Conservation (phyloP, 1,140 invertebrate genomes). For the Frieseomelitta varia region DNA sequence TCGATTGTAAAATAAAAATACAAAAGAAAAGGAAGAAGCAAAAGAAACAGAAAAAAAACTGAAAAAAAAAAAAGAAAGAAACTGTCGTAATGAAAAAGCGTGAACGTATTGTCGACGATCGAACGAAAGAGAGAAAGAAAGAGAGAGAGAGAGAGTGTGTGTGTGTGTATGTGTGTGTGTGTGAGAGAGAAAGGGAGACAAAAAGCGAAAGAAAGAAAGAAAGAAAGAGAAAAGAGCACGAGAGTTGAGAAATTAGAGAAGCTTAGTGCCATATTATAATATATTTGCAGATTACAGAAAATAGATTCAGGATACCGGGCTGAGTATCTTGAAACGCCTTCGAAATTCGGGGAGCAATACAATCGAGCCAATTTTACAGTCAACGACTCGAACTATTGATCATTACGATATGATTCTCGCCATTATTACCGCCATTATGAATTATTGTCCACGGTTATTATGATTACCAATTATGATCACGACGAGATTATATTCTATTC, state of each 20-base stretch:
- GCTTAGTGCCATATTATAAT: constrained; percentile 22
- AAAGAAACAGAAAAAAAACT: background rate
- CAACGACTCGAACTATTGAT: constrained; percentile 41
- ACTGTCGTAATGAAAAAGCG: background rate
- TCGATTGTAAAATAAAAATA: background rate
- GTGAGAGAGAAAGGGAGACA: background rate
- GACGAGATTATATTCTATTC: constrained; percentile 30
- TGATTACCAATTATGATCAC: constrained; percentile 12
- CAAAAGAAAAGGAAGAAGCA: background rate
- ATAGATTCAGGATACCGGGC: background rate
- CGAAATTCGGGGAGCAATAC: constrained; percentile 48
- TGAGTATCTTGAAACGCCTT: constrained; percentile 23
- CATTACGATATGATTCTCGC: constrained; percentile 5
- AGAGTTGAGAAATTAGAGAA: constrained; percentile 13
- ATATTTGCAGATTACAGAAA: constrained; percentile 41
- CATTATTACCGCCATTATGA: constrained; percentile 24
- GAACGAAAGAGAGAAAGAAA: background rate
- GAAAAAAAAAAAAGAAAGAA: background rate
- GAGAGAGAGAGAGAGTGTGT: background rate
- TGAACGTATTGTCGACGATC: background rate
- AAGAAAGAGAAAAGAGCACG: background rate
- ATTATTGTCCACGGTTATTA: constrained; percentile 22
- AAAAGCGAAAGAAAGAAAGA: background rate
- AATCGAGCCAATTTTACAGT: constrained; percentile 58
- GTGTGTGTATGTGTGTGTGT: too few relatives aligned